Evolutionary conservation across 2,888 invertebrate genomes (phyloP), one percentile per base, ranked within the genome.

Genomic region (Alviniconcha strummeri): DNA sequence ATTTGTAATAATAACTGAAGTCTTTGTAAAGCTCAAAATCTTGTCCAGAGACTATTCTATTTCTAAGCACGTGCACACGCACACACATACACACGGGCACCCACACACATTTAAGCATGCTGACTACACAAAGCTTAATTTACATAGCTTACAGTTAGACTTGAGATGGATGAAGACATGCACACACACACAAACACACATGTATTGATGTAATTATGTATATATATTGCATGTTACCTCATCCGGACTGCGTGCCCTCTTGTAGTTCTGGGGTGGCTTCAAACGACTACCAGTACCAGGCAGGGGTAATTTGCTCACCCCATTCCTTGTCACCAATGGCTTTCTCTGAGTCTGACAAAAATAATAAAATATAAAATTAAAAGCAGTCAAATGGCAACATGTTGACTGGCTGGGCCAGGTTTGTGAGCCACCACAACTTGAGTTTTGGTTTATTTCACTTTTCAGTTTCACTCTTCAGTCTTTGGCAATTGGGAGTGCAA

Each of bases 161-260:
- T 36, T 36, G 36, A 36, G 36, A 36, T 36, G 36, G 36, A 36
- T 36, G 36, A 36, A 36, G 36, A 36, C 36, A 36, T 36, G 36
- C 36, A 36, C 36, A 36, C 36, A 36, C 36, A 36, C 3, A 3
- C 36, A 36, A 0, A 36, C 36, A 36, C 36, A 36, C 36, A 36
- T n/a, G n/a, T n/a, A 36, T 0, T 36, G 1, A 36, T 36, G 36
- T 36, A 36, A 36, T 36, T 0, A 36, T 36, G 36, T 36, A 36
- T 36, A 36, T 36, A 36, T 36, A 36, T 36, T 36, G 36, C 3
- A 36, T 1, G 36, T 36, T 36, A 36, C 89, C 82, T 86, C 87
- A 67, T 88, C 88, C 78, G 90, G 90, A 79, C 90, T 90, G 57
- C 89, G 86, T 9, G 88, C 85, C 83, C 90, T 84, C 80, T 88